These are phyloP conservation scores for Pteropus rufus DNA, from an alignment of 2,797 vertebrate species.

Conservation along the genomic window DNA sequence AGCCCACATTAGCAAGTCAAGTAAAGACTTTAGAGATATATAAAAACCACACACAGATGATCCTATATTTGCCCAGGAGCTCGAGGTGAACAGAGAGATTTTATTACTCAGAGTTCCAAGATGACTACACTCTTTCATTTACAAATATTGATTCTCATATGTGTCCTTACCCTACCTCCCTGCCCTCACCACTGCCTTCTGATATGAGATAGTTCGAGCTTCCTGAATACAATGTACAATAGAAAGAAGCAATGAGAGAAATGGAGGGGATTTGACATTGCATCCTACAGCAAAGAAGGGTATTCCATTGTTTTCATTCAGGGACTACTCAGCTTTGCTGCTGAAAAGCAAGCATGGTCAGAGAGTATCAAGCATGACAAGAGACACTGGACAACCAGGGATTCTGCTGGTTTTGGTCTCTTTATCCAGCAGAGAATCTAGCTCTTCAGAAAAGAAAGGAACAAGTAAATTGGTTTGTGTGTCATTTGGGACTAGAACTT, in stretches of 20 bases:
- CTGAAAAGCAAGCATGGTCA: background rate
- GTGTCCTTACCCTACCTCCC: background rate
- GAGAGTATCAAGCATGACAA: rapidly evolving
- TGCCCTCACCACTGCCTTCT: background rate
- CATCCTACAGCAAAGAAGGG: background rate
- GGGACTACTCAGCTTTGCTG: background rate
- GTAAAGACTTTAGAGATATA: conserved; percentile 42
- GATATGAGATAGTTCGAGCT: background rate
- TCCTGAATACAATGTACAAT: background rate
- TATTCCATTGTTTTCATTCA: background rate
- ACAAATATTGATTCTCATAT: conserved; percentile 66
- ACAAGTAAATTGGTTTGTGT: background rate
- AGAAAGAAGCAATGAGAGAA: background rate
- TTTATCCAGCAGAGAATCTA: background rate
- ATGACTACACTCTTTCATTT: conserved; percentile 48
- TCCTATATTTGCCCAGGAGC: conserved; percentile 35
- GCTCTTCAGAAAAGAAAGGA: background rate
- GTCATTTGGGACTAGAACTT: background rate
- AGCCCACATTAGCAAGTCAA: conserved; percentile 66
- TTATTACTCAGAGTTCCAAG: conserved; percentile 49
- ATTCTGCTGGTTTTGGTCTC: background rate
- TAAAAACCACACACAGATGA: conserved; percentile 43
- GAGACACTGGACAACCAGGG: rapidly evolving
- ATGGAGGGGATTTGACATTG: background rate
- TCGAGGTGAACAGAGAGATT: conserved; percentile 49